Conservation (phyloP, 2,797 vertebrate species). For the Hirundo rustica region DNA sequence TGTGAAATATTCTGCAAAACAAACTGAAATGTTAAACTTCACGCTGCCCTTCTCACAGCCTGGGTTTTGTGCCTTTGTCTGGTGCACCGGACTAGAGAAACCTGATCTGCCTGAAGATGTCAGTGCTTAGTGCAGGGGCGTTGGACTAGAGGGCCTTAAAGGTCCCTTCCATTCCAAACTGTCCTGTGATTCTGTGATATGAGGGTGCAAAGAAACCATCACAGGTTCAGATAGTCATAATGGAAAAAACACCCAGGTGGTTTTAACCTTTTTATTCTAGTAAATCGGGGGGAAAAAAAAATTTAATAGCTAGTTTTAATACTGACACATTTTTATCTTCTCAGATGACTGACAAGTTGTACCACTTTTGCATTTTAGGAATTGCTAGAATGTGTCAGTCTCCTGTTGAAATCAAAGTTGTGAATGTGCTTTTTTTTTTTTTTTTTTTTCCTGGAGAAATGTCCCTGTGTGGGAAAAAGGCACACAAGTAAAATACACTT, state of each 20-base stretch:
- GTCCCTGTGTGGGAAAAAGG: neutral
- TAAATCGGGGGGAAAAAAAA: neutral
- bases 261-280: neutral
- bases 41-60: neutral
- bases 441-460: neutral
- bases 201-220: neutral
- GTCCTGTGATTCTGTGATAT: neutral
- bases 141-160: neutral
- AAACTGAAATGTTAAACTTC: neutral
- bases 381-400: neutral
- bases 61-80: neutral
- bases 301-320: neutral
- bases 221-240: neutral
- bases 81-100: neutral
- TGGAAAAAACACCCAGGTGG: fast-evolving
- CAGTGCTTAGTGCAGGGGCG: neutral
- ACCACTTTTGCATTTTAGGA: neutral
- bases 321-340: neutral
- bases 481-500: neutral
- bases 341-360: neutral
- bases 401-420: neutral
- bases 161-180: neutral
- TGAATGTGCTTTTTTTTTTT: neutral
- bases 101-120: neutral
- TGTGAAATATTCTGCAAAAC: neutral